Base-by-base conservation (phyloP, 2,113 vertebrate genomes). In the Sprattus sprattus region DNA sequence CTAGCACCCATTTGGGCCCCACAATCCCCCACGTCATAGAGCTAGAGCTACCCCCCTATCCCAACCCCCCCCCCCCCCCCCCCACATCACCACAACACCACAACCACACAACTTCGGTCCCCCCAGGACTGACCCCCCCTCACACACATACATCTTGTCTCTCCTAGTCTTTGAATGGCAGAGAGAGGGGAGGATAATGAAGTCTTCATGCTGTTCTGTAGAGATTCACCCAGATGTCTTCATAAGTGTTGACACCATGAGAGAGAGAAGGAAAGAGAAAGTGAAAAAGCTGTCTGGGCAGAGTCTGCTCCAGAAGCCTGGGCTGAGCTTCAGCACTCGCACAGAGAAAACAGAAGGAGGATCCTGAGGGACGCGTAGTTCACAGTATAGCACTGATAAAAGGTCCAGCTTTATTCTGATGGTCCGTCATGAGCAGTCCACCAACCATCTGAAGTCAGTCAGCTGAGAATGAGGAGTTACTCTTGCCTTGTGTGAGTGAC, bases 191-290 rank as follows among this genome's bases (percentile, higher is more conserved):
- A 60, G 22, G 54, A 22, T 60, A 60, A 60, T 60, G 54, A 60
- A 20, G 18, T 60, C 54, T 60, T 60, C 54, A 60, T 60, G 52
- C 52, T 54, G 54, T 18, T 60, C 54, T 20, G 54, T 20, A 54
- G 52, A 60, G 54, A 60, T 85, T 85, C 87, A 81, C 85, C 50
- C 78, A 25, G 6, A 15, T 52, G 75, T 85, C 88, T 87, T 88
- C 78, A 86, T 83, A 54, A 60, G 18, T 20, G 22, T 6, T 60
- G 20, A 20, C 22, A 20, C 54, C 54, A 60, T 20, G 8, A 28
- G 64, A 67, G 64, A 67, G 64, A 67, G 64, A 25, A 5, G 11
- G n/a, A 10, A 25, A 28, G 64, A 67, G 52, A 28, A 11, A 28
- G n/a, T 10, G 2, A 67, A 67, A 71, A 28, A 28, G n/a, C 6